Conservation (phyloP, 1,140 invertebrate species). For the Diploscapter pachys region DNA sequence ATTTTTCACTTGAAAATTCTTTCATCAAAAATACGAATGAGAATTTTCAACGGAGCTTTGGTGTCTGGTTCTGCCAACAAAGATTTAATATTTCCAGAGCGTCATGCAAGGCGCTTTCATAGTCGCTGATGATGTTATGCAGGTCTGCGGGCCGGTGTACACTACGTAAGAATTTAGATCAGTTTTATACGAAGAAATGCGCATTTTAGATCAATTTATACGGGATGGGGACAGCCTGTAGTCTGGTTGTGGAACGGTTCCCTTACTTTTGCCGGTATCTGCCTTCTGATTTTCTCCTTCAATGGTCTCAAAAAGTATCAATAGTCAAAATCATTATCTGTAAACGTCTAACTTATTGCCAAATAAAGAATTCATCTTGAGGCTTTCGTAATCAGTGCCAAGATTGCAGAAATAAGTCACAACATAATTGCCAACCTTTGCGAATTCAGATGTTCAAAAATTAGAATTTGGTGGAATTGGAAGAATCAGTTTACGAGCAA, state of each 20-base stretch:
- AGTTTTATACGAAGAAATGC: not conserved
- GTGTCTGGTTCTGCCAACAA: too few relatives aligned
- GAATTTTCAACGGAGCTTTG: too few relatives aligned
- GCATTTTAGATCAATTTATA: slow-evolving; percentile 4
- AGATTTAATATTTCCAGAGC: not conserved
- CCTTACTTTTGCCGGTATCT: slow-evolving; percentile 3
- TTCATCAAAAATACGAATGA: too few relatives aligned
- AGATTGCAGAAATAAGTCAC: too few relatives aligned
- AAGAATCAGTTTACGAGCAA: too few relatives aligned
- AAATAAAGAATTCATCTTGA: not conserved
- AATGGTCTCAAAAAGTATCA: slow-evolving; percentile 5
- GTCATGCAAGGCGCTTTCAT: slow-evolving; percentile 28
- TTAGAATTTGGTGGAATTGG: too few relatives aligned
- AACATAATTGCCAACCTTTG: too few relatives aligned
- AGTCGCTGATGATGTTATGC: slow-evolving; percentile 27
- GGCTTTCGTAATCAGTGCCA: too few relatives aligned
- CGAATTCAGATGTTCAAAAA: too few relatives aligned
- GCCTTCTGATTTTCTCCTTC: slow-evolving; percentile 6
- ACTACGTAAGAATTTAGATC: slow-evolving; percentile 14
- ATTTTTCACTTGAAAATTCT: too few relatives aligned
- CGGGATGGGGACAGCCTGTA: slow-evolving; percentile 11
- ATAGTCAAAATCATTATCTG: not conserved
- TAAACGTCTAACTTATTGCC: not conserved
- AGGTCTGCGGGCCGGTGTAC: slow-evolving; percentile 23
- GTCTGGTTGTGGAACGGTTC: slow-evolving; percentile 23